Base-by-base conservation (phyloP, 2,113 vertebrate species). In the Ciconia stormi region DNA sequence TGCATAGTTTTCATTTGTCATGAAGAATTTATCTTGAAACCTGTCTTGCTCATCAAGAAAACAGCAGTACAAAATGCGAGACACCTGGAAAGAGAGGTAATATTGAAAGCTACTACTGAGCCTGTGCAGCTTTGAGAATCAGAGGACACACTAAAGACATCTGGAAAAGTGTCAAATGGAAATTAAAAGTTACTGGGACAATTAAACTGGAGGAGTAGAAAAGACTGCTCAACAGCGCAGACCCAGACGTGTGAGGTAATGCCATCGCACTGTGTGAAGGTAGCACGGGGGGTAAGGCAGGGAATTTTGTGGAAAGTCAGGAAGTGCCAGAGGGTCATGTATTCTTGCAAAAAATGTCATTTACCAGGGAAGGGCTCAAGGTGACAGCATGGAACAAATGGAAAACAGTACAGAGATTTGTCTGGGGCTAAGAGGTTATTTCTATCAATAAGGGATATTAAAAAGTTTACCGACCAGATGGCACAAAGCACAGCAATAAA, bases 221-320 rank as follows among this genome's bases (percentile, higher is more conserved):
- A 87, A 81, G 59, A 32, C 25, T 70, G 72, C 46, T 82, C 34
- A 67, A 23, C 52, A 52, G 20, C 7, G 3, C 63, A 78, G 36
- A 61, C 8, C 30, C 58, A 78, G 49, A 52, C 52, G 29, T 8
- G 38, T 38, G 52, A 82, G 47, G 30, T 26, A 47, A 94, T n/a
- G 74, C 46, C 6, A 11, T 23, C 7, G 1, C 0, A 1, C 55
- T 30, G 16, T 11, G 44, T 47, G 76, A 69, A 38, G n/a, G 42
- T 42, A 27, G 32, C 2, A 4, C 34, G 4, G 4, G 16, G 34
- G 34, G 11, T 22, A 46, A 56, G 63, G 73, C 32, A 69, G 42
- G 52, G 30, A 9, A 42, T 85, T 62, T 59, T 76, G 36, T 79
- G 44, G 49, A 18, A 86, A 55, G 18, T 66, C 49, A 82, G 38